Percentiles rank a stretch among this genome's conserved stretches.
Evolutionary conservation across 2,888 invertebrate genomes (phyloP).

Genomic region (Mythimna lalbum): DNA sequence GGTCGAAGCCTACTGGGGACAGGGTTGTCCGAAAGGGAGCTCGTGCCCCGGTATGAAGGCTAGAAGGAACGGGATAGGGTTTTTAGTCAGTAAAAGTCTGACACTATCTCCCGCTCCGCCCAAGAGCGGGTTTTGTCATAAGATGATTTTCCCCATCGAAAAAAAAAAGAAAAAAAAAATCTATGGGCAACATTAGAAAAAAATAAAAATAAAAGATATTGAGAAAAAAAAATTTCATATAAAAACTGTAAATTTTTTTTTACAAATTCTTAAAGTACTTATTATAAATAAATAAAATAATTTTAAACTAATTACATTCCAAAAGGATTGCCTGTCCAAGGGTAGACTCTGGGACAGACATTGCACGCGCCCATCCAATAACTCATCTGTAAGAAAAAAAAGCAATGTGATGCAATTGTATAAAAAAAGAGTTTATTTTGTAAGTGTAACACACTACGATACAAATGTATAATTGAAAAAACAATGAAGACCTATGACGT

Average conservation of each 20-base stretch:
- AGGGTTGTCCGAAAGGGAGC: too few relatives aligned
- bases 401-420: too few relatives aligned
- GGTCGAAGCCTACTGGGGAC: too few relatives aligned
- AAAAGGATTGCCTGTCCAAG: slow-evolving; percentile 90
- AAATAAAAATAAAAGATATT: not conserved
- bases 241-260: not conserved
- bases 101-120: too few relatives aligned
- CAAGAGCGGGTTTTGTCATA: too few relatives aligned
- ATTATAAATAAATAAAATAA: slow-evolving; percentile 22
- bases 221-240: not conserved
- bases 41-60: too few relatives aligned
- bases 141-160: too few relatives aligned
- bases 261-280: not conserved
- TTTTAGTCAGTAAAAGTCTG: too few relatives aligned
- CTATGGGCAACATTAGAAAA: too few relatives aligned
- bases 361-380: slow-evolving; percentile 88
- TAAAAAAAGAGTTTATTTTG: not conserved
- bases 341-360: slow-evolving; percentile 88
- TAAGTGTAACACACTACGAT: not conserved
- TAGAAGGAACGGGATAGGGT: too few relatives aligned
- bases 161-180: too few relatives aligned
- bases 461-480: not conserved
- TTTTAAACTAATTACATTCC: slow-evolving; percentile 70
- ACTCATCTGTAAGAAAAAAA: slow-evolving; percentile 70
- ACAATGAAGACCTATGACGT: not conserved